Percentiles rank a stretch among this genome's conserved stretches.
Evolutionary conservation across 2,888 invertebrate species (phyloP).

Genomic region (Ferdinandea cuprea): DNA sequence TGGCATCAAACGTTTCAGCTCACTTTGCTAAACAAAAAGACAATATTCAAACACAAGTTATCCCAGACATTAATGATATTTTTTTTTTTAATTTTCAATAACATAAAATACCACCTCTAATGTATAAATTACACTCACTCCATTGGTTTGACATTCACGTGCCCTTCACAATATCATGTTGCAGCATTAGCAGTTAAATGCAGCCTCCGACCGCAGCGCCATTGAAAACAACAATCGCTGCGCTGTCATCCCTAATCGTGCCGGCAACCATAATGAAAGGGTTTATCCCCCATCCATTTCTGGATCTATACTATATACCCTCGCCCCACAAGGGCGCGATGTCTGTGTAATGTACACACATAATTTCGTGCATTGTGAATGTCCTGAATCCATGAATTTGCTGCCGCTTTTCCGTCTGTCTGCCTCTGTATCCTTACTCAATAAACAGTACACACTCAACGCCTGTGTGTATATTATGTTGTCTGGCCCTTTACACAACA

Average conservation of each 20-base stretch:
- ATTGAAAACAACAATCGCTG: constrained; percentile 50
- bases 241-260: constrained; percentile 63
- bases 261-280: constrained; percentile 63
- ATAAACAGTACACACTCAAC: constrained; percentile 41
- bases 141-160: constrained; percentile 26
- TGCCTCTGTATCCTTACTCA: constrained; percentile 47
- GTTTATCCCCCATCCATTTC: constrained; percentile 3
- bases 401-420: constrained; percentile 60
- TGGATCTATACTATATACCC: background rate
- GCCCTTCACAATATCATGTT: constrained; percentile 52
- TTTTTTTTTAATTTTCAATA: no score
- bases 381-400: constrained; percentile 59
- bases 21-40: no score
- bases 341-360: constrained; percentile 18
- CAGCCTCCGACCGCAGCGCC: constrained; percentile 24
- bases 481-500: constrained; percentile 68
- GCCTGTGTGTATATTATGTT: constrained; percentile 33
- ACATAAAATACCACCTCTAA: background rate
- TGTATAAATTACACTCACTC: background rate
- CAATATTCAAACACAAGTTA: no score
- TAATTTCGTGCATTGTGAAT: constrained; percentile 51
- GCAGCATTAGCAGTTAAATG: constrained; percentile 73
- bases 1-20: no score
- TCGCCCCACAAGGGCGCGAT: constrained; percentile 2
- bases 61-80: no score